These are phyloP conservation scores for Phrynosoma blainvillii DNA, from an alignment of 2,113 vertebrate genomes.

Conservation along the genomic window DNA sequence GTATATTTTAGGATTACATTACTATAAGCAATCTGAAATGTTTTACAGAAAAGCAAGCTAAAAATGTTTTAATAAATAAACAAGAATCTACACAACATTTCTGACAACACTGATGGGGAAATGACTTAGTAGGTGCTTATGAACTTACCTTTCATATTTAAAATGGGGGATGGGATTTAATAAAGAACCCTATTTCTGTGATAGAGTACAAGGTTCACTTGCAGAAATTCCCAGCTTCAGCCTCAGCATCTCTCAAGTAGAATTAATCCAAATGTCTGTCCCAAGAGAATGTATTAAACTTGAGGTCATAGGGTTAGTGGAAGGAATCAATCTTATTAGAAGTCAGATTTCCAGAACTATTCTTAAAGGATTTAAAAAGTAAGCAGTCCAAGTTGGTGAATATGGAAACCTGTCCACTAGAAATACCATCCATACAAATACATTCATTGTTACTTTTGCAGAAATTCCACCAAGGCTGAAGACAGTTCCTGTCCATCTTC, in stretches of 20 bases:
- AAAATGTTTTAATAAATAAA: no score
- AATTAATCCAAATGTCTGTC: background rate
- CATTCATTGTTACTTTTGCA: background rate
- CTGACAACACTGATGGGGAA: no score
- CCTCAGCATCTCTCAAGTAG: background rate
- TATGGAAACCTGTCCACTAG: background rate
- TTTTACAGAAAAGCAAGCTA: no score
- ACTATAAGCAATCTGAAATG: no score
- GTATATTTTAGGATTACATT: no score
- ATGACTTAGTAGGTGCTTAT: background rate
- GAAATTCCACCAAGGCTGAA: background rate
- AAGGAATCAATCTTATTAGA: background rate
- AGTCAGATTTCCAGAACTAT: background rate
- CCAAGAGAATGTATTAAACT: background rate
- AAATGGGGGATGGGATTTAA: no score
- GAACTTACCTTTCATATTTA: background rate
- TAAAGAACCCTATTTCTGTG: no score
- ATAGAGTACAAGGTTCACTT: no score
- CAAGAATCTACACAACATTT: no score
- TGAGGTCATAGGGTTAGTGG: background rate
- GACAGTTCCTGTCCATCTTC: background rate
- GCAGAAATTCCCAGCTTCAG: background rate
- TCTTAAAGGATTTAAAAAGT: background rate
- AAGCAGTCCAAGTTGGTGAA: background rate
- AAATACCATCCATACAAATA: background rate